These are phyloP conservation scores for Melipona bicolor DNA, from an alignment of 2,888 invertebrate species.

Conservation along the genomic window DNA sequence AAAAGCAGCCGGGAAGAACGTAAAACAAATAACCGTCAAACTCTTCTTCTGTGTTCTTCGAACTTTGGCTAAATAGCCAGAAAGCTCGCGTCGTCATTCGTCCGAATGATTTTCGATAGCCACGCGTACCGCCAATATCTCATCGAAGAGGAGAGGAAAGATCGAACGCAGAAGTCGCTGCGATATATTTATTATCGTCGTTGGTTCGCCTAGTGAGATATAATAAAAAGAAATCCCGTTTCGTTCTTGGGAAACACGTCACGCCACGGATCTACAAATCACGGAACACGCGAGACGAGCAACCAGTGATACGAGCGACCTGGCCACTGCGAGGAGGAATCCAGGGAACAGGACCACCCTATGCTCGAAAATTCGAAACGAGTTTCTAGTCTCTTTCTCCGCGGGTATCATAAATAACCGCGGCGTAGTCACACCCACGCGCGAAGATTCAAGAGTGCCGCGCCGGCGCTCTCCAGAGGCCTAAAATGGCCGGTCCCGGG, in stretches of 20 bases:
- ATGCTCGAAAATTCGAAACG: slow-evolving; percentile 70
- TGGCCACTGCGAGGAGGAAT: slow-evolving; percentile 33
- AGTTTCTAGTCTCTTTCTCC: slow-evolving; percentile 64
- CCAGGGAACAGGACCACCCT: slow-evolving; percentile 57
- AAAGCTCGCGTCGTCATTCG: background rate
- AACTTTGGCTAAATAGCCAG: background rate
- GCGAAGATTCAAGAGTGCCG: slow-evolving; percentile 13
- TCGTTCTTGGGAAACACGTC: background rate
- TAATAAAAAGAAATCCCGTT: background rate
- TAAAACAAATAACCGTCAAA: background rate
- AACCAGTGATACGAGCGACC: background rate
- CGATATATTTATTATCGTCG: background rate
- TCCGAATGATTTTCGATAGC: background rate
- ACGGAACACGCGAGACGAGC: slow-evolving; percentile 8
- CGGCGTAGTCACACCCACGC: slow-evolving; percentile 54
- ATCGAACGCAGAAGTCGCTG: background rate
- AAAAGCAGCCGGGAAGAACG: too few species aligned
- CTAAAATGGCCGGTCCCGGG: slow-evolving; percentile 15
- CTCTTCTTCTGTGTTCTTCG: background rate
- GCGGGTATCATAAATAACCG: slow-evolving; percentile 71
- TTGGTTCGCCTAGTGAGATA: background rate
- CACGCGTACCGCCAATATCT: background rate
- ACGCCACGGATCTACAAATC: slow-evolving; percentile 24
- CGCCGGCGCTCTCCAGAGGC: background rate
- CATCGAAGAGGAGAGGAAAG: background rate